Conservation (phyloP, 2,113 vertebrate genomes). For the Phylloscopus trochilus region DNA sequence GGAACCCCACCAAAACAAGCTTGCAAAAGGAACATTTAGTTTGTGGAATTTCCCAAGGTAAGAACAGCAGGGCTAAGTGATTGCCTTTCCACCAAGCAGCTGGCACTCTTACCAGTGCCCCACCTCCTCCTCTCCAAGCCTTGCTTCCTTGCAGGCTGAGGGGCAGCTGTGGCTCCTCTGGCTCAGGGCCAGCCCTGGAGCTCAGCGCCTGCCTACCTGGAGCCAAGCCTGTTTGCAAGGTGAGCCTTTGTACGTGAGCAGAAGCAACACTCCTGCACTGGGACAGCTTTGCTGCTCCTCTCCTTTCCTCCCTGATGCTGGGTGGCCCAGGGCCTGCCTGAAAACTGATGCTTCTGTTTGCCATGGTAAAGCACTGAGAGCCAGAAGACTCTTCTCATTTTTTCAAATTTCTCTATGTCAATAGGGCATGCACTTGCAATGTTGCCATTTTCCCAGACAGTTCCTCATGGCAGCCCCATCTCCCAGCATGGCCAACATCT, state of each 20-base stretch:
- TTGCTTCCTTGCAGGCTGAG: neutral
- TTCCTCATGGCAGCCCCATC: neutral
- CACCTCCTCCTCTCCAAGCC: neutral
- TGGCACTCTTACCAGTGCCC: neutral
- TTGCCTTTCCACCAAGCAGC: neutral
- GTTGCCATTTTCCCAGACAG: neutral
- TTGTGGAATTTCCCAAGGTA: conserved; percentile 37
- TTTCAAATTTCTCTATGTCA: neutral
- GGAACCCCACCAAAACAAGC: conserved; percentile 35
- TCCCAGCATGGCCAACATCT: neutral
- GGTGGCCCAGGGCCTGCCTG: neutral
- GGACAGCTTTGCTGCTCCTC: fast-evolving
- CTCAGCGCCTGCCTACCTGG: neutral
- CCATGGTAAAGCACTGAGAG: neutral
- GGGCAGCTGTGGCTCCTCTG: neutral
- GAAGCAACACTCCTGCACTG: fast-evolving
- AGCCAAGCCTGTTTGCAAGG: neutral
- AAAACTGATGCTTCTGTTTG: neutral
- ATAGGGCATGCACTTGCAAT: neutral
- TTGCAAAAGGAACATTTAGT: neutral
- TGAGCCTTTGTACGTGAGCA: neutral
- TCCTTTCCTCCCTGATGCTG: neutral
- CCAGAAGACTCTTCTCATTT: neutral
- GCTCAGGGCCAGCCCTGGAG: neutral
- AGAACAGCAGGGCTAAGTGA: neutral